These are phyloP conservation scores for Caenorhabditis tropicalis DNA, from an alignment of 1,140 invertebrate species.

Conservation along the genomic window DNA sequence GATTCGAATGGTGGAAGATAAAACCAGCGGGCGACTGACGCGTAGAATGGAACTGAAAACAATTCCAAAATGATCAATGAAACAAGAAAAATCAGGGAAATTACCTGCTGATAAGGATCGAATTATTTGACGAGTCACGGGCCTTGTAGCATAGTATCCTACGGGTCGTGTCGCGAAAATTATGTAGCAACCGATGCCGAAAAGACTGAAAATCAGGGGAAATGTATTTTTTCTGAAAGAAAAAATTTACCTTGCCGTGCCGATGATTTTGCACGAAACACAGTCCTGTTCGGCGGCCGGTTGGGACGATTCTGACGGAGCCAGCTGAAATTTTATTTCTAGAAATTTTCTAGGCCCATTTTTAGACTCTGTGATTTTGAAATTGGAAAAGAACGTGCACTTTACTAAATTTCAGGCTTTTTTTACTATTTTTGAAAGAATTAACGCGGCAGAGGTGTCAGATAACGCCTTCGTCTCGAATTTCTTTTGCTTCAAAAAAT, in stretches of 20 bases:
- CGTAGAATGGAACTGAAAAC: slow-evolving; percentile 28
- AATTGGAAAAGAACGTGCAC: too few species aligned
- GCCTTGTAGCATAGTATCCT: slow-evolving; percentile 26
- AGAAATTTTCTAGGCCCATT: background rate
- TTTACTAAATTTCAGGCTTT: too few species aligned
- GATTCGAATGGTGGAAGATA: slow-evolving; percentile 33
- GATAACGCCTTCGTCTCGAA: background rate
- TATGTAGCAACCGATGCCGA: slow-evolving; percentile 13
- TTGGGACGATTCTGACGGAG: background rate
- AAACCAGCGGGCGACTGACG: background rate
- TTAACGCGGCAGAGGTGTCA: background rate
- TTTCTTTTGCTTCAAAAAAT: background rate
- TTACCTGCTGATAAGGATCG: slow-evolving; percentile 37
- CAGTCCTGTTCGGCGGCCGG: slow-evolving; percentile 3
- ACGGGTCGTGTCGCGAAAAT: slow-evolving; percentile 26
- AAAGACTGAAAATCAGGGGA: background rate
- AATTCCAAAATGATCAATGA: background rate
- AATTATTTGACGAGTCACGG: slow-evolving; percentile 19
- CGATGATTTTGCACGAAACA: slow-evolving; percentile 20
- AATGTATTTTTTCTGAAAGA: background rate
- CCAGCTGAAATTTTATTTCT: background rate
- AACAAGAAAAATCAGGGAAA: background rate
- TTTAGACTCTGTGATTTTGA: background rate
- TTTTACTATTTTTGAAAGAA: too few species aligned
- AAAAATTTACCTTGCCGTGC: background rate